These are phyloP conservation scores for Cybosia mesomella DNA, from an alignment of 2,888 invertebrate genomes.

Conservation along the genomic window DNA sequence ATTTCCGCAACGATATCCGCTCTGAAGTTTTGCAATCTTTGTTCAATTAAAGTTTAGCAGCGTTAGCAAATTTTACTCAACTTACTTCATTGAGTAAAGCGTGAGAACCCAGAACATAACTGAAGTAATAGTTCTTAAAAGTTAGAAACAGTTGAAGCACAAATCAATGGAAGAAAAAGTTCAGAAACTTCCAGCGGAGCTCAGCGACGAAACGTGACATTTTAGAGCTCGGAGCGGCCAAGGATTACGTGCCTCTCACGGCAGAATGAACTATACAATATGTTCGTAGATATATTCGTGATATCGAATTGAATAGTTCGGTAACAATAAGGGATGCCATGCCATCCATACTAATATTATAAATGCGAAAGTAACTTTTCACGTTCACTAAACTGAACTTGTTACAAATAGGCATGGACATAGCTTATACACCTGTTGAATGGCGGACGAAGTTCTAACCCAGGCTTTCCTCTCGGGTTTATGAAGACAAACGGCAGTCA, in stretches of 20 bases:
- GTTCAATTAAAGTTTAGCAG: background rate
- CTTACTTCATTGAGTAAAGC: background rate
- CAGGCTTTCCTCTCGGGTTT: too few species aligned
- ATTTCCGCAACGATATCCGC: too few species aligned
- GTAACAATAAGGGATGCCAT: background rate
- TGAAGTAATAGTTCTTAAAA: background rate
- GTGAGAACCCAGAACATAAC: background rate
- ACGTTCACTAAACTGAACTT: too few species aligned
- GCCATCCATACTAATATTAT: too few species aligned
- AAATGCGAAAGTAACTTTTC: too few species aligned
- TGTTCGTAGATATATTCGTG: background rate
- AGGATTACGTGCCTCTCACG: background rate
- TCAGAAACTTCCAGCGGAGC: background rate
- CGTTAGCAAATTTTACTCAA: background rate
- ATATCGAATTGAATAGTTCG: background rate
- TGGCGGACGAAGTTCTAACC: too few species aligned
- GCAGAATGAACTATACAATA: background rate
- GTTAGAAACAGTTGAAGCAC: background rate
- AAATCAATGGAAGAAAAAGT: background rate
- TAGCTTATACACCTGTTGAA: too few species aligned
- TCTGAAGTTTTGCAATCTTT: too few species aligned
- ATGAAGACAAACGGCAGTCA: too few species aligned
- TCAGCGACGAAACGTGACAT: background rate
- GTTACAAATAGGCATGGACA: too few species aligned
- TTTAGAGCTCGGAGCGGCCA: background rate